Evolutionary conservation across 2,797 vertebrate species (phyloP).

Genomic region (Tolypeutes matacus): DNA sequence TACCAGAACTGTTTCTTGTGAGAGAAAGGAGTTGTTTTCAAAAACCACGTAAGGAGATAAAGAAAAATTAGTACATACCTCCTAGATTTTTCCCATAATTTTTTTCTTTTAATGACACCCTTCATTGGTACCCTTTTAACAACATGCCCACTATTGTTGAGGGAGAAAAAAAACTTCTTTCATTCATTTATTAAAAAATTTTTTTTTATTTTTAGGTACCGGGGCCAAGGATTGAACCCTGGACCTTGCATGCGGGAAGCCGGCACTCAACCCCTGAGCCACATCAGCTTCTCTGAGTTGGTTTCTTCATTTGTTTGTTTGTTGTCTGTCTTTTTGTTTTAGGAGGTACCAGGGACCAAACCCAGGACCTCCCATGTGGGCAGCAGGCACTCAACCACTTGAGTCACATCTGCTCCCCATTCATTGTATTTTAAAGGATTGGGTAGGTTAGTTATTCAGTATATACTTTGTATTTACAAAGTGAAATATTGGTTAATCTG

Average conservation of each 20-base stretch:
- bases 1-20: constrained; percentile 6
- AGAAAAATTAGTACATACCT: constrained; percentile 48
- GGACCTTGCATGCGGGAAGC: too few species aligned
- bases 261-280: background rate
- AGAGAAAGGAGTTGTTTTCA: background rate
- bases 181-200: too few species aligned
- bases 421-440: constrained; percentile 23
- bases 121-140: constrained; percentile 30
- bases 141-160: background rate
- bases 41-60: background rate
- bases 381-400: too few species aligned
- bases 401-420: too few species aligned
- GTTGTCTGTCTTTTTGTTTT: too few species aligned
- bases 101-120: constrained; percentile 46
- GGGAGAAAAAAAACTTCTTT: background rate
- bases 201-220: too few species aligned
- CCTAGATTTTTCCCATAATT: constrained; percentile 6
- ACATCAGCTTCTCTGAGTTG: too few species aligned
- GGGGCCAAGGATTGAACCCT: too few species aligned
- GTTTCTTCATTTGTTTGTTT: too few species aligned
- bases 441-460: constrained; percentile 39
- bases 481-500: constrained; percentile 48
- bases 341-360: too few species aligned
- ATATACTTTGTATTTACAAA: constrained; percentile 56
- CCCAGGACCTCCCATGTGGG: too few species aligned